A percentile compares a stretch with the other conserved stretches of the same genome.
Conservation (phyloP, 1,140 invertebrate species). For the Acromyrmex echinatior region DNA sequence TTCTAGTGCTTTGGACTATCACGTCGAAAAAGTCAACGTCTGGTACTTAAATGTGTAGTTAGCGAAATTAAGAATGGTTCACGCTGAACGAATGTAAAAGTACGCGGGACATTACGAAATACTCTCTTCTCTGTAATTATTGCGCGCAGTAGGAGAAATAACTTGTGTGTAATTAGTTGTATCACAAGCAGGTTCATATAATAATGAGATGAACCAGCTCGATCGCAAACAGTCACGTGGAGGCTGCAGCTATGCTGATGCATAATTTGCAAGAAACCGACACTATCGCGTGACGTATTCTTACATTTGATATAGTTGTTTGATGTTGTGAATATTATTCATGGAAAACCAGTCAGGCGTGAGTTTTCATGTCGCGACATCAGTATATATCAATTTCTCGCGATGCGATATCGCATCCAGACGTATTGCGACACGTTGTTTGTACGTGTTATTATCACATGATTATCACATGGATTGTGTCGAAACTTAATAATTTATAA, state of each 20-base stretch:
- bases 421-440: conserved; percentile 5
- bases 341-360: conserved; percentile 2
- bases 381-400: conserved; percentile 28
- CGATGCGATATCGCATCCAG: conserved; percentile 4
- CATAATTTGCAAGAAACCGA: conserved; percentile 22
- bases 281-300: conserved; percentile 33
- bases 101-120: conserved; percentile 20
- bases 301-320: neutral
- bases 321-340: conserved; percentile 27
- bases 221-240: conserved; percentile 23
- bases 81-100: neutral
- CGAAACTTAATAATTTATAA: neutral
- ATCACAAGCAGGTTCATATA: neutral
- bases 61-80: conserved; percentile 1
- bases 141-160: neutral
- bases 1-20: neutral
- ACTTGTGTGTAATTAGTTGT: conserved; percentile 34
- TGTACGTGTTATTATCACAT: conserved; percentile 14
- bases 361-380: conserved; percentile 4
- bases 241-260: conserved; percentile 18
- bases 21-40: neutral
- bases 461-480: conserved; percentile 22
- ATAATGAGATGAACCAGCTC: conserved; percentile 25
- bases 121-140: conserved; percentile 16
- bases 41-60: neutral